Evolutionary conservation across 2,113 vertebrate species (phyloP).

Genomic region (Proteles cristata): DNA sequence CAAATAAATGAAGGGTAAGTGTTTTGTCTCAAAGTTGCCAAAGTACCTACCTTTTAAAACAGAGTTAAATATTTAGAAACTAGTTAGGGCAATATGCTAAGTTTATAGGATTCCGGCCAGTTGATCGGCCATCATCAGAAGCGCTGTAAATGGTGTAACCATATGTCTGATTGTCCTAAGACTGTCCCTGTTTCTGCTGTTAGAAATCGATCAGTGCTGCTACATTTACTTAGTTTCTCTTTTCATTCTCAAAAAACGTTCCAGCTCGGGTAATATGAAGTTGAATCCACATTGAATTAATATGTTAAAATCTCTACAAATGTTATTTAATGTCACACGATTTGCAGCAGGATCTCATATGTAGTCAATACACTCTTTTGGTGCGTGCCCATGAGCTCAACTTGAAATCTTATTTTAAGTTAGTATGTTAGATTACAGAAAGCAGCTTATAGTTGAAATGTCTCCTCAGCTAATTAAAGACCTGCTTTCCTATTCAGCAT

Average conservation of each 20-base stretch:
- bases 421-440: background rate
- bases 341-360: conserved; percentile 1
- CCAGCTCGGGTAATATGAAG: background rate
- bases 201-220: background rate
- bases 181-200: background rate
- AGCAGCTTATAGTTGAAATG: background rate
- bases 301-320: background rate
- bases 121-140: background rate
- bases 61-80: conserved; percentile 17
- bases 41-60: background rate
- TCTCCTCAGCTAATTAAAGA: background rate
- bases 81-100: background rate
- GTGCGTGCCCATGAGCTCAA: background rate
- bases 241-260: conserved; percentile 31
- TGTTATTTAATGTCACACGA: conserved; percentile 4
- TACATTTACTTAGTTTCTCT: background rate
- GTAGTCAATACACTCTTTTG: background rate
- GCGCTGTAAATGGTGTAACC: background rate
- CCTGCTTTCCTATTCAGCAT: background rate
- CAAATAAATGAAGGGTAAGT: conserved; percentile 30
- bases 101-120: background rate
- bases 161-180: background rate
- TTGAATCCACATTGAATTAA: background rate
- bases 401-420: background rate
- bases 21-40: background rate